Percentiles rank a stretch among this genome's conserved stretches.
These are phyloP conservation scores for Onchidella celtica DNA, from an alignment of 2,888 invertebrate species.

Conservation along the genomic window DNA sequence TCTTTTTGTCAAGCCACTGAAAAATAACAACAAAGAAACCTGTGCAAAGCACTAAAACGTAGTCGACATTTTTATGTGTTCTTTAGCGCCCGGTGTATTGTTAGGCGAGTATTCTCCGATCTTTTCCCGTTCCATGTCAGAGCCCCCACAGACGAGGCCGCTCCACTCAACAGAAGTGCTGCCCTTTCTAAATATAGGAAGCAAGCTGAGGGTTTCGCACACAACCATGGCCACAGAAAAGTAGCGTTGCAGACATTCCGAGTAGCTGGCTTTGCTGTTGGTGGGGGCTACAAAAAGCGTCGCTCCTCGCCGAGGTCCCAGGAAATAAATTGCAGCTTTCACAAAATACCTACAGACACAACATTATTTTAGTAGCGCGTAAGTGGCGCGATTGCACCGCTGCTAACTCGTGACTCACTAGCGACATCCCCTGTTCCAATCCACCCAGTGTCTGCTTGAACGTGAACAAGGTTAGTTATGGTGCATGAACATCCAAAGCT, in stretches of 20 bases:
- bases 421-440: neutral
- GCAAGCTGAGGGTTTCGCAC: neutral
- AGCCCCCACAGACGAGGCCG: no score
- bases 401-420: neutral
- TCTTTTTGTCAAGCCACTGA: no score
- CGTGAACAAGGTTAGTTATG: neutral
- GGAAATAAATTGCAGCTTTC: neutral
- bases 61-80: no score
- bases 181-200: neutral
- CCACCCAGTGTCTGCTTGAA: neutral
- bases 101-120: no score
- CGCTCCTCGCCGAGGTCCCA: neutral
- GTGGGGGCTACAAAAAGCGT: neutral
- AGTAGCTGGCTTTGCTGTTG: neutral
- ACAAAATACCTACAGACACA: neutral
- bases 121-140: no score
- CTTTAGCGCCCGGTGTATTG: no score
- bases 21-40: no score
- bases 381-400: neutral
- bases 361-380: neutral
- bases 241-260: neutral
- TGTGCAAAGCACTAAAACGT: no score
- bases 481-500: no score
- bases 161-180: neutral
- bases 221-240: neutral